Percentiles rank a stretch among this genome's conserved stretches.
Evolutionary conservation across 2,797 vertebrate genomes (phyloP).

Genomic region (Ficedula albicollis): DNA sequence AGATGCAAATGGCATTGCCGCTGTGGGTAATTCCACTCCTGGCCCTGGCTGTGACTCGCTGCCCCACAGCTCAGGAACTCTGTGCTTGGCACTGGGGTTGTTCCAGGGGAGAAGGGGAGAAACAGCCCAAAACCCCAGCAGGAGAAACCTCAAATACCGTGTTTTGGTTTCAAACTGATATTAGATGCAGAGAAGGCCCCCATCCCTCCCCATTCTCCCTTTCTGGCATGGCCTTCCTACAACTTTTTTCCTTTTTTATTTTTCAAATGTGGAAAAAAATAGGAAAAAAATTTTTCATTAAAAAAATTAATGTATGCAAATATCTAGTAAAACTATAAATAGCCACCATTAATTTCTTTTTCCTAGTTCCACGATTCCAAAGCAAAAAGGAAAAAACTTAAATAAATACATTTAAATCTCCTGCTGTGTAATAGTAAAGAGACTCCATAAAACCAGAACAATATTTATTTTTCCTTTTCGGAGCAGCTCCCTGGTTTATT

Average conservation of each 20-base stretch:
- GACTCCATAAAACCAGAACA: constrained; percentile 33
- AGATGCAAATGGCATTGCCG: neutral
- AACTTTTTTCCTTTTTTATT: neutral
- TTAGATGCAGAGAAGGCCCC: neutral
- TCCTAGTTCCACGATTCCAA: neutral
- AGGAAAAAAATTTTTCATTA: neutral
- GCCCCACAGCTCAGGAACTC: neutral
- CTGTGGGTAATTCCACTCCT: neutral
- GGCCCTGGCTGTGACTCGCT: neutral
- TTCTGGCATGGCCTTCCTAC: neutral
- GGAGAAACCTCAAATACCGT: neutral
- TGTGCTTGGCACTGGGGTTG: neutral
- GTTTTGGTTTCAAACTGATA: neutral
- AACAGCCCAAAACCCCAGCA: neutral
- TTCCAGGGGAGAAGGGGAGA: neutral
- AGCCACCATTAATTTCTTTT: neutral
- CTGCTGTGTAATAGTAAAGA: constrained; percentile 32
- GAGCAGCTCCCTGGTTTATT: constrained; percentile 65
- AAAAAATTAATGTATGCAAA: constrained; percentile 25
- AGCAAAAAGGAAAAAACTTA: constrained; percentile 34
- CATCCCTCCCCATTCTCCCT: neutral
- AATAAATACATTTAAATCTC: constrained; percentile 49
- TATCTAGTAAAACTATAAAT: neutral
- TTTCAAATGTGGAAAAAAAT: neutral
- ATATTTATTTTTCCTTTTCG: constrained; percentile 56